A percentile compares a stretch with the other conserved stretches of the same genome.
phyloP scores from a whole-genome alignment of 64 coral and sea anemone genomes.

The Cladopsammia gracilis region DNA sequence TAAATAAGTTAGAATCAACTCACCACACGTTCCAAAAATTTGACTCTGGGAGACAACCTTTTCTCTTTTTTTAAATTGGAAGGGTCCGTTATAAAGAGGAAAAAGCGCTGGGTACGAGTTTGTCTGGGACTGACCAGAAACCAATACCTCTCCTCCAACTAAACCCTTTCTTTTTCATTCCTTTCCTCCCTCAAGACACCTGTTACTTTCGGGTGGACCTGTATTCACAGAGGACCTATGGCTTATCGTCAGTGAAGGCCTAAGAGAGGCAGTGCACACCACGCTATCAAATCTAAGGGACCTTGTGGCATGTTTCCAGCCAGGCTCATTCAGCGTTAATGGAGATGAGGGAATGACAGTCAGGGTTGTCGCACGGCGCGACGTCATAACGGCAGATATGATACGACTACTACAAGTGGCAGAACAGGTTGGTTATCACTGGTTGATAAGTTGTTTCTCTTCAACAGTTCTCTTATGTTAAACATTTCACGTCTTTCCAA shows the following conservation, averaged over 20 bases:
- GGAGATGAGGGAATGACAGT: slow-evolving; percentile 97
- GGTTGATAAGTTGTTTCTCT: background rate
- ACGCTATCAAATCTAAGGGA: slow-evolving; percentile 90
- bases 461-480: too few relatives aligned
- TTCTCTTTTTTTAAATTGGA: too few relatives aligned
- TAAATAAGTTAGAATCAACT: too few relatives aligned
- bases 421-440: slow-evolving; percentile 76
- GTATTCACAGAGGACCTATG: slow-evolving; percentile 98
- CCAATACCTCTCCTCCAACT: too few relatives aligned
- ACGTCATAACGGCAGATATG: slow-evolving; percentile 75
- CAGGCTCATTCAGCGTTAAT: slow-evolving; percentile 87
- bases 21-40: too few relatives aligned
- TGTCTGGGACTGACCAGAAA: too few relatives aligned
- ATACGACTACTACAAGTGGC: slow-evolving; percentile 94
- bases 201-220: slow-evolving; percentile 87
- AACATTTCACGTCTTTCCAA: too few relatives aligned
- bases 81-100: too few relatives aligned
- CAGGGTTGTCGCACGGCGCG: slow-evolving; percentile 89
- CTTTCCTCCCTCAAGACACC: slow-evolving; percentile 55
- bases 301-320: slow-evolving; percentile 95
- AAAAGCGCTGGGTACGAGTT: too few relatives aligned
- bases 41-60: too few relatives aligned
- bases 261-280: slow-evolving; percentile 88
- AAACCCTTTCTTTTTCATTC: background rate
- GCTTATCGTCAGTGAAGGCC: slow-evolving; percentile 94